phyloP scores from a whole-genome alignment of 2,888 invertebrate genomes.

The Spilarctia lutea region DNA sequence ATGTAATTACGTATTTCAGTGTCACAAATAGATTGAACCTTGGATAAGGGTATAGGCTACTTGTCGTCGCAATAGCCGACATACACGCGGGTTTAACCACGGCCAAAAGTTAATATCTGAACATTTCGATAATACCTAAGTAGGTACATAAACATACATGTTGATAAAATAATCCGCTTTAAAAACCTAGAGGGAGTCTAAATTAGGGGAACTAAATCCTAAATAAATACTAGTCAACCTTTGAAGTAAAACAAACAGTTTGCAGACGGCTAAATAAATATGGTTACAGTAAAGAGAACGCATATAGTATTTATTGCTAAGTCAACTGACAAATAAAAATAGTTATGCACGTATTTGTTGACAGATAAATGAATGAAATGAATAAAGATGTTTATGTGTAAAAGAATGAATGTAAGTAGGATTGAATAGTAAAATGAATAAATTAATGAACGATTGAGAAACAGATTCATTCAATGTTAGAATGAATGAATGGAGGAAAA shows the following conservation, averaged over 20 bases:
- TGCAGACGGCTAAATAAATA: conserved; percentile 8
- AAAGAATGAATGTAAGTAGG: background rate
- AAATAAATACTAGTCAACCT: background rate
- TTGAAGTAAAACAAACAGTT: background rate
- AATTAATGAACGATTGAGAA: no score
- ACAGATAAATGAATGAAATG: background rate
- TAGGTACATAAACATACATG: background rate
- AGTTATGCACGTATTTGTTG: background rate
- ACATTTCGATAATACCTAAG: no score
- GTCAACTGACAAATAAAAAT: background rate
- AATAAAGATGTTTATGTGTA: background rate
- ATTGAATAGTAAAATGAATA: background rate
- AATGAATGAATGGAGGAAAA: no score
- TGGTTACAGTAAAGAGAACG: conserved; percentile 30
- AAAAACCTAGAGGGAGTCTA: background rate
- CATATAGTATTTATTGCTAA: conserved; percentile 61
- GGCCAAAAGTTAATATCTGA: no score
- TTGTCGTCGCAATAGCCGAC: no score
- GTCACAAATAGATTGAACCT: no score
- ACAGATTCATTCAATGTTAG: no score
- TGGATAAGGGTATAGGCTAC: no score
- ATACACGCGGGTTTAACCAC: no score
- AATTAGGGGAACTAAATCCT: no score
- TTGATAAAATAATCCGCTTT: background rate
- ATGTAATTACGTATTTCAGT: no score